These are phyloP conservation scores for Takifugu rubripes DNA, from an alignment of 2,797 vertebrate genomes.

Conservation along the genomic window DNA sequence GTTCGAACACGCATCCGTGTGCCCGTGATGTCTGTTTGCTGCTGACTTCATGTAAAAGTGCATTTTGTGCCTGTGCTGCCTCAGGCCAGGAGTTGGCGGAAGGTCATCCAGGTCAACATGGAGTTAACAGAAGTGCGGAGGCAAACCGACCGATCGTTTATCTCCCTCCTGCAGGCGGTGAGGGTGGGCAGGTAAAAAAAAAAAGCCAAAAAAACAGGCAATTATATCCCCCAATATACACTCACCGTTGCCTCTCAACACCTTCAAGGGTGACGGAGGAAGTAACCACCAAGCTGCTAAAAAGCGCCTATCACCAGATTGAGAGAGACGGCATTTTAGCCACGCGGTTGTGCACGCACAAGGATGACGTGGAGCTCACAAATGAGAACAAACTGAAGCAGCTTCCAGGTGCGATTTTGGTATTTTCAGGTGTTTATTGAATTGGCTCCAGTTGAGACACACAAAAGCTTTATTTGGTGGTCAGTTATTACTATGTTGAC, in stretches of 20 bases:
- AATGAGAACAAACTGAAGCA: constrained; percentile 84
- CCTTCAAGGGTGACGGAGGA: constrained; percentile 85
- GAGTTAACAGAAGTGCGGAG: constrained; percentile 89
- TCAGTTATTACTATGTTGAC: not conserved
- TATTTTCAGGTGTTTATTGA: not conserved
- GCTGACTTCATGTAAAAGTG: not conserved
- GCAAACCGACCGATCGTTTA: constrained; percentile 88
- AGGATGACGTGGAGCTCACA: constrained; percentile 92
- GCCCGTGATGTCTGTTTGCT: not conserved
- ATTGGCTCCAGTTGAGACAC: constrained; percentile 2
- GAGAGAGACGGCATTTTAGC: constrained; percentile 91
- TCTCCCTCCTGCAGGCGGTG: constrained; percentile 87
- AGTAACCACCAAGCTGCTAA: constrained; percentile 79
- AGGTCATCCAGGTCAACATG: constrained; percentile 90
- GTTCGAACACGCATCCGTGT: no score
- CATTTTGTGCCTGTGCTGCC: not conserved
- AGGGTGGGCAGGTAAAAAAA: constrained; percentile 87
- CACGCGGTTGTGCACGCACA: constrained; percentile 93
- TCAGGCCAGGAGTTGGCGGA: constrained; percentile 91
- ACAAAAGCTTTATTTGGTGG: not conserved
- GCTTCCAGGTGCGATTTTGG: constrained; percentile 79
- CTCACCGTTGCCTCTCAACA: not conserved
- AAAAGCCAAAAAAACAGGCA: not conserved
- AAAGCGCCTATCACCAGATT: constrained; percentile 80
- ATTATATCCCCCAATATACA: not conserved